A percentile compares a stretch with the other conserved stretches of the same genome.
Evolutionary conservation across 2,888 invertebrate species (phyloP).

Genomic region (Dolichopus griseipennis): DNA sequence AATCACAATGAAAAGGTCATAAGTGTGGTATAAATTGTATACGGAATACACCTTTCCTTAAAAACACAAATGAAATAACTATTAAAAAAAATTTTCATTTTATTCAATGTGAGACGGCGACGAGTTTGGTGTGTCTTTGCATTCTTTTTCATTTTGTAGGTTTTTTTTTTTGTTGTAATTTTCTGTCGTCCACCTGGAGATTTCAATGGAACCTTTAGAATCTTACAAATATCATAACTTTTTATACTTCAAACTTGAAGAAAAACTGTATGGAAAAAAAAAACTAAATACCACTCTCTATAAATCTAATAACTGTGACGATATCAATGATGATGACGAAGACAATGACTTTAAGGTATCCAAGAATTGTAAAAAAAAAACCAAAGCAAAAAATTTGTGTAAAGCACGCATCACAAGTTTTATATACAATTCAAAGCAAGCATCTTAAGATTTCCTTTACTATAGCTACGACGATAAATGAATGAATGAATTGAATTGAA

Average conservation of each 20-base stretch:
- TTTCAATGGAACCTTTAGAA: background rate
- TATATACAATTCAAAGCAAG: no score
- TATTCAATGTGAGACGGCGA: background rate
- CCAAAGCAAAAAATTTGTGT: background rate
- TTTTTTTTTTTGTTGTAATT: no score
- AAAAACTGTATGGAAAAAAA: background rate
- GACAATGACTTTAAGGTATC: background rate
- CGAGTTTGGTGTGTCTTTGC: background rate
- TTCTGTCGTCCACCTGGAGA: background rate
- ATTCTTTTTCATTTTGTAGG: background rate
- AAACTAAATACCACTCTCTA: background rate
- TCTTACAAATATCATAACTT: background rate
- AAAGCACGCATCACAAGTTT: background rate
- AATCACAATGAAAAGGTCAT: slow-evolving; percentile 6
- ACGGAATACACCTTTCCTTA: background rate
- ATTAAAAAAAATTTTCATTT: background rate
- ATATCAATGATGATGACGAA: background rate
- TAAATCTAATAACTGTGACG: background rate
- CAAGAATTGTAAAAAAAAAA: background rate
- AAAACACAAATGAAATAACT: background rate
- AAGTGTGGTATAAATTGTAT: slow-evolving; percentile 6
- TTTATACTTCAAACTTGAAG: background rate
- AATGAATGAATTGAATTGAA: no score
- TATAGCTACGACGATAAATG: no score
- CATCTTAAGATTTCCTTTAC: no score